phyloP scores from a whole-genome alignment of 1,140 invertebrate species.

The Aphelinus atriplicis region DNA sequence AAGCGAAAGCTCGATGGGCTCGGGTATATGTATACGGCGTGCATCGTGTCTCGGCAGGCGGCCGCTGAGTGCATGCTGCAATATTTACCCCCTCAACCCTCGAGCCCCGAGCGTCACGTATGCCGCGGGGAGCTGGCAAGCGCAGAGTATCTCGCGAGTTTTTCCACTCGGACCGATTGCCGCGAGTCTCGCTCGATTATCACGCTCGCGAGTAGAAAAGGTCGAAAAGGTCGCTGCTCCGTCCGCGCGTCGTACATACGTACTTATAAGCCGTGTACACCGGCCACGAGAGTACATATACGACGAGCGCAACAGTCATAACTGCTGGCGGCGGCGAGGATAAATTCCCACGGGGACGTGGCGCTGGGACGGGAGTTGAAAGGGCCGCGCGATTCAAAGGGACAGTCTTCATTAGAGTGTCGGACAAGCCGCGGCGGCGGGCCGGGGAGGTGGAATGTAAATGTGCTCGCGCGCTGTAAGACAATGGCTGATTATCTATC shows the following conservation, averaged over 20 bases:
- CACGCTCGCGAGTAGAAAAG: no score
- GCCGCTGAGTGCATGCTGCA: slow-evolving; percentile 61
- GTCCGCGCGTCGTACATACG: no score
- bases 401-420: slow-evolving; percentile 19
- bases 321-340: no score
- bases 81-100: slow-evolving; percentile 55
- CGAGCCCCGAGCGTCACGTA: no score
- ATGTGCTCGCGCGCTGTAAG: slow-evolving; percentile 51
- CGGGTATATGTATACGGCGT: slow-evolving; percentile 38
- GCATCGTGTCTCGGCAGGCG: slow-evolving; percentile 51
- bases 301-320: no score
- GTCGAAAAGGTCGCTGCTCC: no score
- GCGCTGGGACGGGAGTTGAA: neutral
- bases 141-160: neutral
- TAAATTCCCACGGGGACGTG: neutral
- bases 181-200: no score
- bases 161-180: no score
- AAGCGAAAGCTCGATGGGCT: slow-evolving; percentile 36
- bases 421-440: no score
- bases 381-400: neutral
- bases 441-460: slow-evolving; percentile 39
- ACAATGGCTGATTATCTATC: slow-evolving; percentile 62
- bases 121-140: neutral
- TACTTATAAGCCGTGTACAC: no score
- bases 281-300: no score